A percentile compares a stretch with the other conserved stretches of the same genome.
These are phyloP conservation scores for Leptestheria dahalacensis DNA, from an alignment of 1,140 invertebrate genomes.

Conservation along the genomic window DNA sequence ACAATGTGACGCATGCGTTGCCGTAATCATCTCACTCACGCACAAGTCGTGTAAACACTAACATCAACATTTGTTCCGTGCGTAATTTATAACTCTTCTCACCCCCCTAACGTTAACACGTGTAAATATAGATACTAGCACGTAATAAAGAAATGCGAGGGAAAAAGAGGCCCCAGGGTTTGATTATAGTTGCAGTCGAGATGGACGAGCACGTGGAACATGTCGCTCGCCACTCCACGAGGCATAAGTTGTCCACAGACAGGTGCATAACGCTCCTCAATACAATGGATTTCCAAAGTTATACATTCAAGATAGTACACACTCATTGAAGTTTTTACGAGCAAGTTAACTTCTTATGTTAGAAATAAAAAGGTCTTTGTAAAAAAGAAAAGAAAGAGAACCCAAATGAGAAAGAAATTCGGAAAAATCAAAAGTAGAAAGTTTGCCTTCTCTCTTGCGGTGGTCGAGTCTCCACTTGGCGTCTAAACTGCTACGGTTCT, in stretches of 20 bases:
- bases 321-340: too few relatives aligned
- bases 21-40: neutral
- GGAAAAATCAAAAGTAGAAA: too few relatives aligned
- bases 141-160: slow-evolving; percentile 3
- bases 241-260: neutral
- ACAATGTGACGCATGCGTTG: neutral
- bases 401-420: too few relatives aligned
- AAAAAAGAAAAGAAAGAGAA: too few relatives aligned
- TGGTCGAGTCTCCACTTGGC: too few relatives aligned
- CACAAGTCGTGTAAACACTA: neutral
- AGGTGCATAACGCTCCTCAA: neutral
- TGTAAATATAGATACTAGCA: neutral
- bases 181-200: slow-evolving; percentile 12
- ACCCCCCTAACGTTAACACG: neutral
- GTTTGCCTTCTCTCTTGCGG: too few relatives aligned
- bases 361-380: too few relatives aligned
- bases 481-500: too few relatives aligned
- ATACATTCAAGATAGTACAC: too few relatives aligned
- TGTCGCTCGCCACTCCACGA: neutral
- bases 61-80: neutral
- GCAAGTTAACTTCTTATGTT: too few relatives aligned
- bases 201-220: neutral
- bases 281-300: neutral
- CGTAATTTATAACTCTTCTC: neutral
- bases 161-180: slow-evolving; percentile 9